Base-by-base conservation (phyloP, 1,140 invertebrate species). In the Colletes latitarsis region DNA sequence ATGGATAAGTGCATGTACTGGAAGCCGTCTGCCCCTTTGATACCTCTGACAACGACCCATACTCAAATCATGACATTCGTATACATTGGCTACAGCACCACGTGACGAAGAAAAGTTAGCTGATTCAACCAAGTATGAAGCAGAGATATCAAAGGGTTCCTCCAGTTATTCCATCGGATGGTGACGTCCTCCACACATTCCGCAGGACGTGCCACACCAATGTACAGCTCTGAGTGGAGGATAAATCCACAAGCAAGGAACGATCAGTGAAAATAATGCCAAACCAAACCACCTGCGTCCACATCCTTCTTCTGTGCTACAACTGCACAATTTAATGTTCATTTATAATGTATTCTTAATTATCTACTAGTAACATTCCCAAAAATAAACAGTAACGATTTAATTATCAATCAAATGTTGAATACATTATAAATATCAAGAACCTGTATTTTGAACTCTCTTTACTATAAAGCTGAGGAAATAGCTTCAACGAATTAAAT, bases 241-340 rank as follows among this genome's bases (percentile, higher is more conserved):
- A 94, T 99, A 99, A 93, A 97, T 97, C 95, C 98, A 99, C 77
- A 99, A 95, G 93, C 98, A 99, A 76, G 98, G 98, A 88, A 99
- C 96, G 86, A 99, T 93, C 72, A 99, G 92, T 57, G 97, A 98
- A 57, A 99, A 95, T 75, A 98, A 93, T 17, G 97, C 96, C 85
- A 99, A 93, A 78, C 97, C 97, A 78, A 98, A 91, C 98, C 98
- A 99, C 68, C 94, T 93, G 81, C 94, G 90, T 52, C 94, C 92
- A 88, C 95, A 96, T 86, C 94, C 94, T 55, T 94, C 94, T 78
- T 93, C 92, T 49, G 88, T 94, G 91, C 81, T 94, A 92, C 90
- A 92, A 89, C 95, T 95, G 89, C 21, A 70, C 15, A 80, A 85
- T 81, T 63, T 41, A 30, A 83, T 80, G 30, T 72, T 69, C 5